Evolutionary conservation across 2,888 invertebrate species (phyloP).

Genomic region (Caenorhabditis sp.): DNA sequence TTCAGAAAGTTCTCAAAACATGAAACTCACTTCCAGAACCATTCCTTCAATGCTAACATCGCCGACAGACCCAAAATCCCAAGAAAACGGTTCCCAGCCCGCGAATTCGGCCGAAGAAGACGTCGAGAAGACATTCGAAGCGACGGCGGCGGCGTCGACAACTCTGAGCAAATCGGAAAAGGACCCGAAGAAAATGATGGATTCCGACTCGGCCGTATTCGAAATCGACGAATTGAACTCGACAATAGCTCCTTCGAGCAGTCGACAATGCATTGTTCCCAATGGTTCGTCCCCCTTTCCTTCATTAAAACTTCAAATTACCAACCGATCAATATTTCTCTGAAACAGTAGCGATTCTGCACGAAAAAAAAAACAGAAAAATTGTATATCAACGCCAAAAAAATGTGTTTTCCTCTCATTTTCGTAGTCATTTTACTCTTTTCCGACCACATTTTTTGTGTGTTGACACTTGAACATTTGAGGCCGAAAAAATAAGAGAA

Average conservation of each 20-base stretch:
- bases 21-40: slow-evolving; percentile 22
- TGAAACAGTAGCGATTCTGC: too few species aligned
- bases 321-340: too few species aligned
- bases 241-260: slow-evolving; percentile 43
- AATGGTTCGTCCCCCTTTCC: too few species aligned
- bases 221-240: slow-evolving; percentile 48
- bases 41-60: slow-evolving; percentile 35
- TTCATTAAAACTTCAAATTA: too few species aligned
- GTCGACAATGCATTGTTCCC: slow-evolving; percentile 43
- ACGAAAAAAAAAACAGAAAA: too few species aligned
- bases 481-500: neutral
- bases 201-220: slow-evolving; percentile 33
- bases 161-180: neutral
- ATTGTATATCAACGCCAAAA: too few species aligned
- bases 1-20: neutral
- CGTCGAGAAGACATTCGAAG: neutral
- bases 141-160: neutral
- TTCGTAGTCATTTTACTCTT: neutral
- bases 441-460: neutral
- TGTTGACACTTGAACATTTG: neutral
- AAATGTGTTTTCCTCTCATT: too few species aligned
- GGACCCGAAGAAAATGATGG: slow-evolving; percentile 18
- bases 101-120: neutral
- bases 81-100: too few species aligned
- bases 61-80: neutral